Evolutionary conservation across 2,888 invertebrate genomes (phyloP).

Genomic region (Spisula subtruncata): DNA sequence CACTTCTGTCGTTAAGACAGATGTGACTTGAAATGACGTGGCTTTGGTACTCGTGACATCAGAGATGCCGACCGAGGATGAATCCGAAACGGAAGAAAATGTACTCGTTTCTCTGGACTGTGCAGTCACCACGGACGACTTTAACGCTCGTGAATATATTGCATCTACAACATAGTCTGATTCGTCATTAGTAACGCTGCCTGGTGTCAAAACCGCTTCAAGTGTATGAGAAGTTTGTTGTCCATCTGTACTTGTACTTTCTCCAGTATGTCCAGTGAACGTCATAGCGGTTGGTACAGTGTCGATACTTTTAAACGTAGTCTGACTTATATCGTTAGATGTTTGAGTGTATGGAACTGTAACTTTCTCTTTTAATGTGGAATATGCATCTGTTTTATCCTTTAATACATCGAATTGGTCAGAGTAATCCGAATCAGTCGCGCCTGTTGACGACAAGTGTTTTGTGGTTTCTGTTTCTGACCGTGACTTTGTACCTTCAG

Average conservation of each 20-base stretch:
- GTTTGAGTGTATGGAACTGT: too few relatives aligned
- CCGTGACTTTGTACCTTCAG: too few relatives aligned
- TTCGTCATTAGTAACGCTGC: neutral
- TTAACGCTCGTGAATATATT: conserved; percentile 9
- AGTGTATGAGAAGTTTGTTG: neutral
- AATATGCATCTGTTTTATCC: too few relatives aligned
- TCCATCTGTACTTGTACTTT: neutral
- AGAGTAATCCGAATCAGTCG: too few relatives aligned
- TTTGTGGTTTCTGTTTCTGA: too few relatives aligned
- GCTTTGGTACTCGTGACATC: neutral
- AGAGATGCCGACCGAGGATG: neutral
- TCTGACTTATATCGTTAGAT: neutral
- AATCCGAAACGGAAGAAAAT: neutral
- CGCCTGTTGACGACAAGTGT: too few relatives aligned
- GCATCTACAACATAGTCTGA: conserved; percentile 7
- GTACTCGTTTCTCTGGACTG: neutral
- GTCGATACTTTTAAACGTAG: neutral
- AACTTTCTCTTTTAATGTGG: too few relatives aligned
- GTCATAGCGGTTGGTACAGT: neutral
- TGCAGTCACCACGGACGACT: neutral
- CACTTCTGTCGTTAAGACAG: neutral
- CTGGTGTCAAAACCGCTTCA: neutral
- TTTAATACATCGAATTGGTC: too few relatives aligned
- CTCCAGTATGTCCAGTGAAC: neutral
- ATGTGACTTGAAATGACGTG: neutral